phyloP scores from a whole-genome alignment of 2,113 vertebrate species.

The Himantopus leucocephalus region DNA sequence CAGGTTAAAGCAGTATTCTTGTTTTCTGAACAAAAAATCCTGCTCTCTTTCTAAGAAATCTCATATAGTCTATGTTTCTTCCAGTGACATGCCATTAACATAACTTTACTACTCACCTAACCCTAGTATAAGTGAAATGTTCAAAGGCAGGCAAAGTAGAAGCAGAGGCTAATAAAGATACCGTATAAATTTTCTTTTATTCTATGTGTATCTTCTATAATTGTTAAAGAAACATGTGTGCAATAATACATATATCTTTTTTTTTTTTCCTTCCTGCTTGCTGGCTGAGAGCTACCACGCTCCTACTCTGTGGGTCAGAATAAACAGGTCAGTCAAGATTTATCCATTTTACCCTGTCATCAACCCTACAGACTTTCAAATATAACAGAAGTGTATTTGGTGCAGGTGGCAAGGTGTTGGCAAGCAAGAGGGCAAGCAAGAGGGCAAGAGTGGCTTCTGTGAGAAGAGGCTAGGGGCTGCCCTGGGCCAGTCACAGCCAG shows the following conservation, averaged over 20 bases:
- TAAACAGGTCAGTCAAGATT: background rate
- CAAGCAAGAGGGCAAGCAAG: background rate
- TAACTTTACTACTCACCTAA: background rate
- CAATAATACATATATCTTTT: background rate
- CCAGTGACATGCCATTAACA: background rate
- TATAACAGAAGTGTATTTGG: background rate
- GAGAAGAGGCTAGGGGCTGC: background rate
- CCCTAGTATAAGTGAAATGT: background rate
- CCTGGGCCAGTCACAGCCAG: background rate
- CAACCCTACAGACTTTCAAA: background rate
- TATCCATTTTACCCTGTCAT: background rate
- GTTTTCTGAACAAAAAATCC: background rate
- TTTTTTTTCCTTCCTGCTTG: background rate
- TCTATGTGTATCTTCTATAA: background rate
- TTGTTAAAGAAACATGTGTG: background rate
- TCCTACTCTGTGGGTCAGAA: background rate
- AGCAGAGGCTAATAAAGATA: background rate
- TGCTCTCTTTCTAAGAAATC: background rate
- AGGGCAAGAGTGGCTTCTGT: background rate
- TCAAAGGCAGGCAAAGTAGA: background rate
- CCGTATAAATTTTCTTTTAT: background rate
- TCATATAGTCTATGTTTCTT: background rate
- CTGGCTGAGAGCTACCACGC: background rate
- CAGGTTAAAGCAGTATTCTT: background rate
- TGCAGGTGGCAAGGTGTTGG: background rate